These are phyloP conservation scores for Sebastes matsubarae DNA, from an alignment of 2,797 vertebrate genomes.

Conservation along the genomic window DNA sequence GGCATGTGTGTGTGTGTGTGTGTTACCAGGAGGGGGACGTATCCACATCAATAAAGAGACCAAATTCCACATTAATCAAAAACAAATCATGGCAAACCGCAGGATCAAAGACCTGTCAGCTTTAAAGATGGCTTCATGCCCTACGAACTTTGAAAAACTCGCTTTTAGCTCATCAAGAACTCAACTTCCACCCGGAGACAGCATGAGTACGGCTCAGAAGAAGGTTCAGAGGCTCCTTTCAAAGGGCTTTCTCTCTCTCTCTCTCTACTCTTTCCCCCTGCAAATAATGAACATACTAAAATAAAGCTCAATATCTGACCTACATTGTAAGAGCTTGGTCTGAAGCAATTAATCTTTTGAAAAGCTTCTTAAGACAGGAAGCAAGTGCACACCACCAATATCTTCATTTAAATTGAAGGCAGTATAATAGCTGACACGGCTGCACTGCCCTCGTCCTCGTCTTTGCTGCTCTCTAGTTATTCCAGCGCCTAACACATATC, in stretches of 20 bases:
- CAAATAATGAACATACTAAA: conserved; percentile 65
- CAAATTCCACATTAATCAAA: conserved; percentile 73
- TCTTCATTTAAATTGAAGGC: conserved; percentile 53
- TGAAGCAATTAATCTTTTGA: conserved; percentile 67
- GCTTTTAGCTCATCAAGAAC: conserved; percentile 52
- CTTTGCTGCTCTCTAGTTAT: background rate
- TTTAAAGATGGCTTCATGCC: conserved; percentile 55
- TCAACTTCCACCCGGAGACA: conserved; percentile 48
- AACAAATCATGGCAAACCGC: conserved; percentile 66
- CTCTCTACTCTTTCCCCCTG: conserved; percentile 1
- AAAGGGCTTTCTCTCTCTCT: conserved; percentile 28
- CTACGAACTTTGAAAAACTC: conserved; percentile 49
- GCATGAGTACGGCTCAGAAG: conserved; percentile 43
- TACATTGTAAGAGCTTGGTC: conserved; percentile 52
- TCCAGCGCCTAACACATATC: background rate
- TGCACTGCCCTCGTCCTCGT: background rate
- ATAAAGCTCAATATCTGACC: conserved; percentile 70
- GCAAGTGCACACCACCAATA: conserved; percentile 33
- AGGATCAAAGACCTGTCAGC: conserved; percentile 73
- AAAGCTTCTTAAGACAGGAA: conserved; percentile 69
- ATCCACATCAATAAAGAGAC: conserved; percentile 56
- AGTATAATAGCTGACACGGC: conserved; percentile 32
- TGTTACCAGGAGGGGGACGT: conserved; percentile 6
- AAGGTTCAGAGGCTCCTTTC: conserved; percentile 46
- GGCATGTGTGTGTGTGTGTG: background rate